Percentiles rank a stretch among this genome's conserved stretches.
Conservation (phyloP, 2,113 vertebrate genomes). For the Pseudolaguvia tuberculata region DNA sequence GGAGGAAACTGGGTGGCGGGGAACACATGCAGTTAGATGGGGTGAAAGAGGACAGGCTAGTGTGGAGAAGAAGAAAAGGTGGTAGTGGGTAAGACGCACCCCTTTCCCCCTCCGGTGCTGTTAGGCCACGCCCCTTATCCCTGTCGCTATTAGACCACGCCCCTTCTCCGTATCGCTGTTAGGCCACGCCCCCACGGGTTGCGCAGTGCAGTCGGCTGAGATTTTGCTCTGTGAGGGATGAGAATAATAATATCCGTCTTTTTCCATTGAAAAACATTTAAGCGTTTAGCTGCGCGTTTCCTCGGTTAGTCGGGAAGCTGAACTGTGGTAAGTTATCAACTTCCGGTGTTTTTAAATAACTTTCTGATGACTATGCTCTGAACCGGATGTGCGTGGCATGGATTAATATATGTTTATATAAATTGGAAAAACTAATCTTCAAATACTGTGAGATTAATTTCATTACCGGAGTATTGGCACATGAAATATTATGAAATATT, state of each 20-base stretch:
- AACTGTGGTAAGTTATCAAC: slow-evolving; percentile 21
- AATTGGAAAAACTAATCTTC: not conserved
- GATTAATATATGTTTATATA: not conserved
- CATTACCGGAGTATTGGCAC: not conserved
- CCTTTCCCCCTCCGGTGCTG: too few species aligned
- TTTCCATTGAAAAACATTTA: slow-evolving; percentile 9
- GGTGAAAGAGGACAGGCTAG: too few species aligned
- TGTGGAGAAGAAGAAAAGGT: too few species aligned
- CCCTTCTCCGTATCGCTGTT: slow-evolving; percentile 9
- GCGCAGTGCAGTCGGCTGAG: slow-evolving; percentile 33
- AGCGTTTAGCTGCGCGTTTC: not conserved
- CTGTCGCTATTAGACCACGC: slow-evolving; percentile 24
- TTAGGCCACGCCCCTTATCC: not conserved
- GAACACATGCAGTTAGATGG: too few species aligned
- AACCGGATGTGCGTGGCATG: not conserved
- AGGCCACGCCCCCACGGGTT: slow-evolving; percentile 30
- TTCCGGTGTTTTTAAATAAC: not conserved
- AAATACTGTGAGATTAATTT: not conserved
- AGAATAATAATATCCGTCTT: not conserved
- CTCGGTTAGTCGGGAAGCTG: not conserved
- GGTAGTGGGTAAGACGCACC: too few species aligned
- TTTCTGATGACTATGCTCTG: not conserved
- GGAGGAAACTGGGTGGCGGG: too few species aligned
- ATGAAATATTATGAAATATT: too few species aligned
- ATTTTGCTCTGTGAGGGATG: not conserved